A percentile compares a stretch with the other conserved stretches of the same genome.
Evolutionary conservation across 2,113 vertebrate genomes (phyloP).

Genomic region (Pristiophorus japonicus): DNA sequence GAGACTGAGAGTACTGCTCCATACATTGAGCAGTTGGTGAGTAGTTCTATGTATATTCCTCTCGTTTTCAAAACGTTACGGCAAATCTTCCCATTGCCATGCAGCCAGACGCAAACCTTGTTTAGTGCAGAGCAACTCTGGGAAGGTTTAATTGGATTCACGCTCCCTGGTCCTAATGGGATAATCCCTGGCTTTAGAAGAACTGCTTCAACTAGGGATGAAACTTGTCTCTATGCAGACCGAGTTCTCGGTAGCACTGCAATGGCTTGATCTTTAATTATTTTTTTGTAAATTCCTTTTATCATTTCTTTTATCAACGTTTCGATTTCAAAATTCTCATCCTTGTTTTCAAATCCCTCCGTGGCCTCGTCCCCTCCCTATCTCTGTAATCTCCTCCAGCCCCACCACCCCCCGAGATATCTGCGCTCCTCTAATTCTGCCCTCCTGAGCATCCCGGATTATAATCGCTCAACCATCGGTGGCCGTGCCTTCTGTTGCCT

Average conservation of each 20-base stretch:
- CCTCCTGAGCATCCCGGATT: too few species aligned
- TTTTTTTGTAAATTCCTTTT: background rate
- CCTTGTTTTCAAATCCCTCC: too few species aligned
- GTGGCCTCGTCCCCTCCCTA: too few species aligned
- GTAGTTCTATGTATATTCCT: background rate
- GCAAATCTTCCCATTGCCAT: background rate
- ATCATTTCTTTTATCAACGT: background rate
- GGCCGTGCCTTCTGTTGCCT: too few species aligned
- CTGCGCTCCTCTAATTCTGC: too few species aligned
- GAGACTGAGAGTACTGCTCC: too few species aligned
- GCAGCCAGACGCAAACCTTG: background rate
- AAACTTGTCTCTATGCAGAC: background rate
- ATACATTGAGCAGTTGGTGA: background rate
- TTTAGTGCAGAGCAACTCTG: background rate
- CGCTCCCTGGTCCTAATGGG: background rate
- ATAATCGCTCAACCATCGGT: too few species aligned
- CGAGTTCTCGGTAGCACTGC: background rate
- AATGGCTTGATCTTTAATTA: background rate
- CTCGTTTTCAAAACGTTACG: background rate
- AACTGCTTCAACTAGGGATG: background rate
- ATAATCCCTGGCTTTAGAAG: background rate
- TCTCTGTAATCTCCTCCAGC: too few species aligned
- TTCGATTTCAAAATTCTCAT: too few species aligned
- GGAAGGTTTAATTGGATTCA: background rate
- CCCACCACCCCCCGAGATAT: too few species aligned